Conservation (phyloP, 2,888 invertebrate species). For the Alentia gelatinosa region DNA sequence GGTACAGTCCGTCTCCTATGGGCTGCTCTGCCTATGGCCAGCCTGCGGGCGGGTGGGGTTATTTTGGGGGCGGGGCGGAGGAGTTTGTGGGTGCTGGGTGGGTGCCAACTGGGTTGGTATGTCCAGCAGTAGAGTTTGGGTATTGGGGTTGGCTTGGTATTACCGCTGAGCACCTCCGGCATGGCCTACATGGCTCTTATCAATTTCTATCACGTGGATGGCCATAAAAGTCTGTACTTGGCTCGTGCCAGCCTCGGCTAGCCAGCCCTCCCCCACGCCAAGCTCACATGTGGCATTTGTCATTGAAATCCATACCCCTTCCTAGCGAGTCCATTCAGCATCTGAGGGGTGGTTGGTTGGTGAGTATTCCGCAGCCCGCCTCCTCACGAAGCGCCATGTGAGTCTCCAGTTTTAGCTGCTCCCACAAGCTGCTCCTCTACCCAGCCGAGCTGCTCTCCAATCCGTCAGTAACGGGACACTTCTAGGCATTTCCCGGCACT, state of each 20-base stretch:
- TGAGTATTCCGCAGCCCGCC: neutral
- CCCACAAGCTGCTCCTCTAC: neutral
- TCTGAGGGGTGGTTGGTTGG: neutral
- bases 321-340: neutral
- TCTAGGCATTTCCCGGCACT: slow-evolving; percentile 33
- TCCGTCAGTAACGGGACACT: slow-evolving; percentile 32
- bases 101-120: neutral
- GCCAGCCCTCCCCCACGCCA: neutral
- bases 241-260: slow-evolving; percentile 11
- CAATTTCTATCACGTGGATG: slow-evolving; percentile 31
- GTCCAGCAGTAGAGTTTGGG: neutral
- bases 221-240: slow-evolving; percentile 29
- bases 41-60: neutral
- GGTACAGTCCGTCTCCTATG: neutral
- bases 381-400: too few relatives aligned
- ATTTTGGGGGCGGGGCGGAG: neutral
- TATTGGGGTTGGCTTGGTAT: neutral
- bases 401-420: slow-evolving; percentile 32
- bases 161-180: neutral
- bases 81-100: neutral
- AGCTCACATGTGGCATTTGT: slow-evolving; percentile 38
- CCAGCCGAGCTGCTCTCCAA: neutral
- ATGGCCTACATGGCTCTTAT: slow-evolving; percentile 29
- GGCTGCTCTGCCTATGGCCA: neutral
- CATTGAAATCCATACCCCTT: slow-evolving; percentile 33